Evolutionary conservation across 1,140 invertebrate species (phyloP).

Genomic region (Marisa cornuarietis): DNA sequence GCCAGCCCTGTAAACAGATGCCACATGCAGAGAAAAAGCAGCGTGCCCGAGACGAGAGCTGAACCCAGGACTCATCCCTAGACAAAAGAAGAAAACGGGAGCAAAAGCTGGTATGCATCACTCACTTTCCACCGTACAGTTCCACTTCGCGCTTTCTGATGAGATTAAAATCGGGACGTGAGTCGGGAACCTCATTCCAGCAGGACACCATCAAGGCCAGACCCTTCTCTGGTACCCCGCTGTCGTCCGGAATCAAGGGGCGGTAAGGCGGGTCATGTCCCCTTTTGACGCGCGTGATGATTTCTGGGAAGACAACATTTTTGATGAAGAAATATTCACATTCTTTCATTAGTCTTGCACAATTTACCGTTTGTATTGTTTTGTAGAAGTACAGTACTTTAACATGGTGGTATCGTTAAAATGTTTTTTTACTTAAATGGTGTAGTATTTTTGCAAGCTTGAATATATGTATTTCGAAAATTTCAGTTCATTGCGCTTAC

Average conservation of each 20-base stretch:
- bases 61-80: too few relatives aligned
- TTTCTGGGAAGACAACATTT: conserved; percentile 35
- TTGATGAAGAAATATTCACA: conserved; percentile 4
- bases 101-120: neutral
- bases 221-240: conserved; percentile 41
- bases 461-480: too few relatives aligned
- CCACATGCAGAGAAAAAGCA: too few relatives aligned
- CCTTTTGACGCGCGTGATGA: conserved; percentile 45
- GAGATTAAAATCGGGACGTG: conserved; percentile 45
- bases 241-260: conserved; percentile 42
- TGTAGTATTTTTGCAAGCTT: too few relatives aligned
- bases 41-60: too few relatives aligned
- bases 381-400: too few relatives aligned
- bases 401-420: too few relatives aligned
- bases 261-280: conserved; percentile 43
- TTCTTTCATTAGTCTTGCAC: neutral
- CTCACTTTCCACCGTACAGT: conserved; percentile 54
- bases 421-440: too few relatives aligned
- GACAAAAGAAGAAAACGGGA: too few relatives aligned
- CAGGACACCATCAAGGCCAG: conserved; percentile 45
- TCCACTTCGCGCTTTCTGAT: conserved; percentile 51
- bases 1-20: too few relatives aligned
- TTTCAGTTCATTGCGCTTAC: too few relatives aligned
- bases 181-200: conserved; percentile 51
- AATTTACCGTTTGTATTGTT: neutral